A percentile compares a stretch with the other conserved stretches of the same genome.
These are phyloP conservation scores for Patella ulyssiponensis DNA, from an alignment of 2,888 invertebrate genomes.

Conservation along the genomic window DNA sequence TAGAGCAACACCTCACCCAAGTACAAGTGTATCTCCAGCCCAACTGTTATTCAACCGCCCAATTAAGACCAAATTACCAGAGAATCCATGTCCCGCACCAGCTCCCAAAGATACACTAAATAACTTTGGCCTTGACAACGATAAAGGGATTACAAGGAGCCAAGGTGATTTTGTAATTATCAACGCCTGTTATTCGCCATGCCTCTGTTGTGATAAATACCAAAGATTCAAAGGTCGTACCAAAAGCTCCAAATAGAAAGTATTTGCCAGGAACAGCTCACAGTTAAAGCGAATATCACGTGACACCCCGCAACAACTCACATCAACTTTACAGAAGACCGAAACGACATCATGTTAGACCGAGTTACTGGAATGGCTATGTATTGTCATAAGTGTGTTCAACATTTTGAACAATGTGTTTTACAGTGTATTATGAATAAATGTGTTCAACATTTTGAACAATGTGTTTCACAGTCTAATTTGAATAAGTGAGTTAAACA, in stretches of 20 bases:
- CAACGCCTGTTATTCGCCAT: background rate
- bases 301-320: background rate
- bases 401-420: no score
- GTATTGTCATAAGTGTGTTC: background rate
- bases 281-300: background rate
- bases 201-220: background rate
- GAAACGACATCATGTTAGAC: background rate
- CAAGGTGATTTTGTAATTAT: background rate
- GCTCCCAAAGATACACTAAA: background rate
- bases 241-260: background rate
- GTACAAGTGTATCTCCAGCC: background rate
- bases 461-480: no score
- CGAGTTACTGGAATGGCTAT: background rate
- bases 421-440: no score
- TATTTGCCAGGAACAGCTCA: background rate
- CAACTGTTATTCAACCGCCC: background rate
- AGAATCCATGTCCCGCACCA: background rate
- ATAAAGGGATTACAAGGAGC: background rate
- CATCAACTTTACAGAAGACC: background rate
- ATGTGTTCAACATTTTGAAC: no score
- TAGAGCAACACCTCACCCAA: background rate
- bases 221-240: background rate
- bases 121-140: background rate
- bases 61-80: background rate
- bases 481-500: no score